Conservation (phyloP, 2,113 vertebrate genomes). For the Amia ocellicauda region DNA sequence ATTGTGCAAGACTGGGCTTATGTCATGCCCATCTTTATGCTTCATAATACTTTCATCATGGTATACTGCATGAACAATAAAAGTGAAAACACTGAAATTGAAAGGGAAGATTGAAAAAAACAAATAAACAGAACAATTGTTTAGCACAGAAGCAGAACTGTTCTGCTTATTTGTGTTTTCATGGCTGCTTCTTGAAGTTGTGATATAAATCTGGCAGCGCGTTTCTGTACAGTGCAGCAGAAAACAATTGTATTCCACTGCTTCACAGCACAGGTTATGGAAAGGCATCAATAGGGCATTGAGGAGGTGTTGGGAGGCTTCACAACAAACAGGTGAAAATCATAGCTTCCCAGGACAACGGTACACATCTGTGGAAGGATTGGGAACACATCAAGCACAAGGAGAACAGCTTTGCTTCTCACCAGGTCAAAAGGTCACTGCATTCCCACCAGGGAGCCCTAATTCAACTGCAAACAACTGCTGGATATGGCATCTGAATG, state of each 20-base stretch:
- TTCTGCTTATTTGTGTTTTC: conserved; percentile 34
- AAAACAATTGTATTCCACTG: conserved; percentile 59
- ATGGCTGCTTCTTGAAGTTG: conserved; percentile 28
- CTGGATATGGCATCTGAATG: conserved; percentile 77
- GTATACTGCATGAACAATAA: conserved; percentile 41
- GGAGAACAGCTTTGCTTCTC: conserved; percentile 54
- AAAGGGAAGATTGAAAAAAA: conserved; percentile 49
- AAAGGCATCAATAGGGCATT: conserved; percentile 52
- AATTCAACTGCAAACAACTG: conserved; percentile 72
- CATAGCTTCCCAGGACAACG: conserved; percentile 26
- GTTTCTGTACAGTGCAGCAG: conserved; percentile 45
- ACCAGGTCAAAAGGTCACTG: conserved; percentile 75
- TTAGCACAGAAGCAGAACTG: conserved; percentile 22
- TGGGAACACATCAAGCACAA: conserved; percentile 13
- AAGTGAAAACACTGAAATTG: conserved; percentile 37
- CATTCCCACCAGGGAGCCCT: conserved; percentile 81
- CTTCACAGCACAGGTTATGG: conserved; percentile 49
- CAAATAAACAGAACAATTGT: conserved; percentile 35
- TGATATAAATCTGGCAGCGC: conserved; percentile 59
- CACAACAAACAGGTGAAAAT: conserved; percentile 45
- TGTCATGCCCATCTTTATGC: conserved; percentile 52
- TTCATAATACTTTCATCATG: conserved; percentile 45
- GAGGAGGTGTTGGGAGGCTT: too few relatives aligned
- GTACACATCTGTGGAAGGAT: conserved; percentile 33
- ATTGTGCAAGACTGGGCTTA: conserved; percentile 50